phyloP scores from a whole-genome alignment of 2,888 invertebrate genomes.

The Orchestes rusci region DNA sequence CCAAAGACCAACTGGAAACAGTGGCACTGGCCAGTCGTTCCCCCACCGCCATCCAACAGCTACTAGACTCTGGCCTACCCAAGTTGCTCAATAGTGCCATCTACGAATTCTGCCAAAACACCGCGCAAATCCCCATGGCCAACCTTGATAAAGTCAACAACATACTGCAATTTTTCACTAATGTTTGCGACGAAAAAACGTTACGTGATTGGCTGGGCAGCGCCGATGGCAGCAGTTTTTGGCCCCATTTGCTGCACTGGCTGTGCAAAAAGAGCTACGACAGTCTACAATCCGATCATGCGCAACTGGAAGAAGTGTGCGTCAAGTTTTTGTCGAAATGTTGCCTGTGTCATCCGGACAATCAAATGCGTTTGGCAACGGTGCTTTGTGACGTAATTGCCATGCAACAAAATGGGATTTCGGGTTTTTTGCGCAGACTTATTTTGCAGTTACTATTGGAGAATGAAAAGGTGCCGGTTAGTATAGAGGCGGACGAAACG shows the following conservation, averaged over 20 bases:
- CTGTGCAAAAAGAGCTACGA: conserved; percentile 50
- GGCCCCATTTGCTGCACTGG: conserved; percentile 72
- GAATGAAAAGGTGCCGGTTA: conserved; percentile 75
- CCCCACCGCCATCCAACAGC: conserved; percentile 63
- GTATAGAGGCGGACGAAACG: conserved; percentile 50
- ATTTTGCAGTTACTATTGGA: conserved; percentile 80
- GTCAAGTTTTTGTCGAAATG: conserved; percentile 77
- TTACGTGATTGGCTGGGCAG: conserved; percentile 86
- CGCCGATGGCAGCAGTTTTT: conserved; percentile 72
- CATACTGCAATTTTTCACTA: conserved; percentile 74
- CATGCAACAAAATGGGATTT: conserved; percentile 60
- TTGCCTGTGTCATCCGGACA: conserved; percentile 75
- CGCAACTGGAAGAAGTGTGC: conserved; percentile 65
- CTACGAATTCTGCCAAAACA: conserved; percentile 42
- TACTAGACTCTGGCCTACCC: conserved; percentile 71
- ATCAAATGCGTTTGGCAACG: conserved; percentile 75
- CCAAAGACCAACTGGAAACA: conserved; percentile 63
- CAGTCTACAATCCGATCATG: conserved; percentile 43
- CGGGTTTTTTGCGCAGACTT: conserved; percentile 81
- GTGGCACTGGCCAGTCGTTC: conserved; percentile 77
- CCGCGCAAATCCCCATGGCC: conserved; percentile 44
- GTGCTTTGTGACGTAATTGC: conserved; percentile 71
- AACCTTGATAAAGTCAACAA: conserved; percentile 54
- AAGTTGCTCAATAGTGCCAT: conserved; percentile 57
- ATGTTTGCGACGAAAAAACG: conserved; percentile 69